Base-by-base conservation (phyloP, 2,888 invertebrate genomes). In the Glaucopsyche alexis region DNA sequence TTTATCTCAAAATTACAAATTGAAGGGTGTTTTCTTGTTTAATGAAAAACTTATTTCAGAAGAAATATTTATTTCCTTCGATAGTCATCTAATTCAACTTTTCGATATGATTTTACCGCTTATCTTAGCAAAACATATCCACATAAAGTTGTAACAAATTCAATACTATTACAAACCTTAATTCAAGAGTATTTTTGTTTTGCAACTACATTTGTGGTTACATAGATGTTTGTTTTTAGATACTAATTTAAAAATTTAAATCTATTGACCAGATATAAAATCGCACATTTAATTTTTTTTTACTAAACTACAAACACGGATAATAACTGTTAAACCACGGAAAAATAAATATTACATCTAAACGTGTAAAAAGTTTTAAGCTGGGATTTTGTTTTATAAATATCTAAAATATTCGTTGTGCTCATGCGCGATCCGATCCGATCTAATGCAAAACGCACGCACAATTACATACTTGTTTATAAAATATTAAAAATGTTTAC, bases 1-100 rank as follows among this genome's bases (percentile, higher is more conserved):
- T 29, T 1, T 29, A 29, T 29, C 3, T 2, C 16, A 55, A 16
- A 55, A 55, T 66, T 40, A 42, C 8, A 66, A 6, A 66, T 16
- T 38, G 4, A 14, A n/a, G 11, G 49, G 40, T 64, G 4, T 19
- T 55, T 42, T 4, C 3, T 6, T 55, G 19, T 55, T 55, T 80
- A 83, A 80, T 78, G 84, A 82, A 83, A 78, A 76, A 75, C 71
- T 66, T 72, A 73, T 77, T 81, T 83, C 84, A 81, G 86, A 89
- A 88, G 90, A 89, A 88, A 87, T 86, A 78, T 91, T 91, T 91
- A 89, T 90, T 92, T 87, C 87, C 85, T 85, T 88, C 85, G 83
- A 85, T 87, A 90, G 85, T 87, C 87, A 88, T 86, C 88, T 91
- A 91, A 87, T 82, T 85, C 83, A 88, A 88, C 85, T 83, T 81